Conservation (phyloP, 2,888 invertebrate genomes). For the Mamestra brassicae region DNA sequence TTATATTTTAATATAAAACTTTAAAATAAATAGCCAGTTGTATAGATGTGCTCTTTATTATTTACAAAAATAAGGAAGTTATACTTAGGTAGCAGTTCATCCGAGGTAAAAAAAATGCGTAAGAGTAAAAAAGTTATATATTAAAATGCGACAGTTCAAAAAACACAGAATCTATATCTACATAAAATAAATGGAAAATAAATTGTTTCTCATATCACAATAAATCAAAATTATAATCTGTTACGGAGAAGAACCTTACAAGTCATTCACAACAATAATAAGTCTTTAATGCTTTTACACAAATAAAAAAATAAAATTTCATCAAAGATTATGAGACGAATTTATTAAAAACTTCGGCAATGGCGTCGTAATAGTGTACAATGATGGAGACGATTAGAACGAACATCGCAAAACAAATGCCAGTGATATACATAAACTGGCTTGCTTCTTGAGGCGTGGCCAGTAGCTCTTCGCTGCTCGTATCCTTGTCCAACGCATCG, state of each 20-base stretch:
- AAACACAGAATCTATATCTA: constrained; percentile 73
- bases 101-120: constrained; percentile 16
- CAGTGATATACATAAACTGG: constrained; percentile 91
- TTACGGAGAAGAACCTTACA: constrained; percentile 52
- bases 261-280: constrained; percentile 64
- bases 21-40: no score
- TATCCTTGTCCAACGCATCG: constrained; percentile 87
- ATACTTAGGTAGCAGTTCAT: not conserved
- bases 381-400: constrained; percentile 92
- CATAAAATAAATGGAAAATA: constrained; percentile 70
- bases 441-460: constrained; percentile 91
- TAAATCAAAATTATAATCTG: constrained; percentile 59
- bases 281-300: constrained; percentile 61
- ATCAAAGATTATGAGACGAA: constrained; percentile 72
- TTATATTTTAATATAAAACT: no score
- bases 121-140: constrained; percentile 71
- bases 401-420: constrained; percentile 92
- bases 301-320: constrained; percentile 26
- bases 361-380: constrained; percentile 90
- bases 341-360: constrained; percentile 77
- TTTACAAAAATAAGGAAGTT: not conserved
- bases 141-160: constrained; percentile 74
- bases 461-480: constrained; percentile 88
- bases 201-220: constrained; percentile 46
- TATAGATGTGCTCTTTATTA: no score